Conservation (phyloP, 2,888 invertebrate genomes). For the Bimastos eiseni region DNA sequence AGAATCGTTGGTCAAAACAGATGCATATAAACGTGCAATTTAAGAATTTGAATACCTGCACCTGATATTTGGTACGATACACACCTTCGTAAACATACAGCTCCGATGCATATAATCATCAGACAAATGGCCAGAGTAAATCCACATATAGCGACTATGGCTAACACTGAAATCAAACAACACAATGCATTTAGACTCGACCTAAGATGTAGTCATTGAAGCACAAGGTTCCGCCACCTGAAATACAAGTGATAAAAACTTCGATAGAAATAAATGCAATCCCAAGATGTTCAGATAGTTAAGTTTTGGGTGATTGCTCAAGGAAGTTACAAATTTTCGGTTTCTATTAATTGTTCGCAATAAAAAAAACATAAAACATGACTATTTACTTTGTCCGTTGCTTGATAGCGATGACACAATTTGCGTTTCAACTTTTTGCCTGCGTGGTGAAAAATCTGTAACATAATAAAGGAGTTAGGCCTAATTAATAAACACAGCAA, state of each 20-base stretch:
- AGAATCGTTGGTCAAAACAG: background rate
- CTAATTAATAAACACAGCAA: too few species aligned
- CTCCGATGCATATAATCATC: conserved; percentile 27
- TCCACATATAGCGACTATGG: conserved; percentile 27
- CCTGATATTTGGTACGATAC: background rate
- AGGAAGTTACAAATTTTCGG: background rate
- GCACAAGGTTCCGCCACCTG: background rate
- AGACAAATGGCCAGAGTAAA: conserved; percentile 27
- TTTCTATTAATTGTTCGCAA: background rate
- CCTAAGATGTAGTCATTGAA: background rate
- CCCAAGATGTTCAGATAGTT: background rate
- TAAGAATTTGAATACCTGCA: background rate
- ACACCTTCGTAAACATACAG: conserved; percentile 22
- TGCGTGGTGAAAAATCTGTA: background rate
- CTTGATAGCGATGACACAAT: background rate
- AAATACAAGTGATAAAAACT: background rate
- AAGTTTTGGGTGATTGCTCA: too few species aligned
- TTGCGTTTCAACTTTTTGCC: background rate
- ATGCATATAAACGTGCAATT: background rate
- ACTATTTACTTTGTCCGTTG: background rate
- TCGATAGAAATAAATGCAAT: background rate
- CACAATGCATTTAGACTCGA: background rate
- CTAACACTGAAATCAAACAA: conserved; percentile 19
- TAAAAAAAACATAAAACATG: too few species aligned
- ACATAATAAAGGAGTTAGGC: background rate